Evolutionary conservation across 2,797 vertebrate species (phyloP), one percentile per base, ranked within the genome.

Genomic region (Sebastes minor): DNA sequence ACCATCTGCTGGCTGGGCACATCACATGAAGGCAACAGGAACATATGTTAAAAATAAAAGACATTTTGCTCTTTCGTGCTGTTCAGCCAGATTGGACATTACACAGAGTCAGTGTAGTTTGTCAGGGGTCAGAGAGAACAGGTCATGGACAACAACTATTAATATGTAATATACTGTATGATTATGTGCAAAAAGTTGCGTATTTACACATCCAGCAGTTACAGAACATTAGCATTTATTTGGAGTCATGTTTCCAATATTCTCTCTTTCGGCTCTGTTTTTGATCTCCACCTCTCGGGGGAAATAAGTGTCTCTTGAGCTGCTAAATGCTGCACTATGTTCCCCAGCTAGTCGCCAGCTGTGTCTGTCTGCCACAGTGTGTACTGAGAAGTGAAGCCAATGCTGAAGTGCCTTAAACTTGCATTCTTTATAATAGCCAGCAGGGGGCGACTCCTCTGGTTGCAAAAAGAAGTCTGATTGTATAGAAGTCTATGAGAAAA

Each of bases 1-100:
- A 97, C 97, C 98, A 99, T 99, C 97, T 98, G 96, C 89, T 88
- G 32, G 75, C 81, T 93, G 42, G 65, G 63, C 53, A 60, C 66
- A 49, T 56, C 64, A 79, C 68, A 57, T 1, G 4, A 10, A 62
- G 65, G 52, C 25, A 25, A 56, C 8, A 61, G 28, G 70, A 52
- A 78, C 46, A 46, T 46, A 68, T 75, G 61, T 55, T 57, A 30
- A 33, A 64, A 18, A 16, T 0, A 11, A 25, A 23, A 60, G 12
- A 28, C 28, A 5, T 14, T n/a, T 60, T 18, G 20, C 14, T 59
- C 33, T 52, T 32, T 38, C 1, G 1, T 72, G 30, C 53, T 30
- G 64, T 49, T 71, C 71, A 35, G 42, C 42, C 23, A 62, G 38
- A 74, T 3, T 38, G 60, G 28, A 64, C 33, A 8, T 30, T 25